Base-by-base conservation (phyloP, 2,113 vertebrate genomes). In the Oryzias melastigma region DNA sequence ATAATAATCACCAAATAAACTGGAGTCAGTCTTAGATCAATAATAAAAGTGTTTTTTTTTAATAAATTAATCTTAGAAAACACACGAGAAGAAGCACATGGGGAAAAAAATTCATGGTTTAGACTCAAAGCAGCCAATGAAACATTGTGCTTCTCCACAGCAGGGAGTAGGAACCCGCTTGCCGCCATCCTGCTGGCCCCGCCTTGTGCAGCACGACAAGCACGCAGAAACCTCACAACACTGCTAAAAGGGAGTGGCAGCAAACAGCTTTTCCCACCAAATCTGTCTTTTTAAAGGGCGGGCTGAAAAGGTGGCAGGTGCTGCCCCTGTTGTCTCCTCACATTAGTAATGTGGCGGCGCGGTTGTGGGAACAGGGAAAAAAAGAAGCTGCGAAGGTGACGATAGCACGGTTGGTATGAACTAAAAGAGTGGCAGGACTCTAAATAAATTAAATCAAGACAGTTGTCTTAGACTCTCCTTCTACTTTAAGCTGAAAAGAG, bases 291-390 rank as follows among this genome's bases (percentile, higher is more conserved):
- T 12, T 35, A 13, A 35, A 40, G 18, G 63, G 56, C 27, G 18
- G 35, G 19, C 15, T 35, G 19, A 65, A 55, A 64, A 27, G 15
- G 41, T 52, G 79, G 55, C 70, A 81, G 70, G 81, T 57, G 65
- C 52, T 46, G 58, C 44, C 35, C 22, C 51, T 14, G 5, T 52
- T 68, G 62, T 71, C 79, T 59, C 29, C 17, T 71, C 62, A 40
- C 57, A 72, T 77, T 65, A 77, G 57, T 41, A 49, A 25, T 22
- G 54, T 19, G 29, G 65, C 29, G 27, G 57, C 18, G 60, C 27
- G 25, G 60, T 63, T 20, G 24, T 49, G 43, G 48, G 44, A 45
- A 53, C 54, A 41, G 65, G 68, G 22, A 22, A 72, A 56, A 52
- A 25, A 27, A 54, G 27, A 58, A 63, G 35, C 35, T 35, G 10